phyloP scores from a whole-genome alignment of 2,113 vertebrate species.

The Grammomys dolichurus region DNA sequence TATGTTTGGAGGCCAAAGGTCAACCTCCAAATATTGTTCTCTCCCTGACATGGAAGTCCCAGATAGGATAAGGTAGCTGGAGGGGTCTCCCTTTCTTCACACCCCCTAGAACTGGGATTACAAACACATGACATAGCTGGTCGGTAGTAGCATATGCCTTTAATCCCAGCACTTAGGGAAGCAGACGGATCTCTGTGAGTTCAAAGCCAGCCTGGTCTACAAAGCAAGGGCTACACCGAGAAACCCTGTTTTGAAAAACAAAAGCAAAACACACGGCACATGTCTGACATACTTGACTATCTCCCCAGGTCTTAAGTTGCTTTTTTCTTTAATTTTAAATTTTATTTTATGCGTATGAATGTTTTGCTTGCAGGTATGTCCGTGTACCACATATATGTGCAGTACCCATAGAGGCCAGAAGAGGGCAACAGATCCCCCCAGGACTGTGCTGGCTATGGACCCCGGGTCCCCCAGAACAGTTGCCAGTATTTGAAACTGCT shows the following conservation, averaged over 20 bases:
- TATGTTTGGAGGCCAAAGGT: background rate
- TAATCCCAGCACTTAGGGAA: background rate
- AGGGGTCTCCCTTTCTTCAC: no score
- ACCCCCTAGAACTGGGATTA: no score
- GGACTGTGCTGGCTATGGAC: background rate
- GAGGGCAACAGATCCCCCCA: background rate
- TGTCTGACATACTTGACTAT: background rate
- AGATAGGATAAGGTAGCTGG: no score
- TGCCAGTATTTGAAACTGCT: background rate
- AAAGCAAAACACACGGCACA: background rate
- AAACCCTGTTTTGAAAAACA: background rate
- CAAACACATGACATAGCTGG: background rate
- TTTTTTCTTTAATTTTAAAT: background rate
- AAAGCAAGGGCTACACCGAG: background rate
- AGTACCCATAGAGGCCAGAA: background rate
- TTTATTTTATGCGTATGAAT: background rate
- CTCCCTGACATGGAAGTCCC: background rate
- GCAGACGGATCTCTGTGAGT: background rate
- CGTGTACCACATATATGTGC: background rate
- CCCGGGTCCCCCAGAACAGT: background rate
- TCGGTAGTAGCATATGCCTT: accelerated
- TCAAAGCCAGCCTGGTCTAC: background rate
- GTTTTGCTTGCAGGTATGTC: background rate
- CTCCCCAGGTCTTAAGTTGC: background rate
- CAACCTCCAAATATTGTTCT: background rate